These are phyloP conservation scores for Trematocara variabile DNA, from an alignment of 2,113 vertebrate species.

Conservation along the genomic window DNA sequence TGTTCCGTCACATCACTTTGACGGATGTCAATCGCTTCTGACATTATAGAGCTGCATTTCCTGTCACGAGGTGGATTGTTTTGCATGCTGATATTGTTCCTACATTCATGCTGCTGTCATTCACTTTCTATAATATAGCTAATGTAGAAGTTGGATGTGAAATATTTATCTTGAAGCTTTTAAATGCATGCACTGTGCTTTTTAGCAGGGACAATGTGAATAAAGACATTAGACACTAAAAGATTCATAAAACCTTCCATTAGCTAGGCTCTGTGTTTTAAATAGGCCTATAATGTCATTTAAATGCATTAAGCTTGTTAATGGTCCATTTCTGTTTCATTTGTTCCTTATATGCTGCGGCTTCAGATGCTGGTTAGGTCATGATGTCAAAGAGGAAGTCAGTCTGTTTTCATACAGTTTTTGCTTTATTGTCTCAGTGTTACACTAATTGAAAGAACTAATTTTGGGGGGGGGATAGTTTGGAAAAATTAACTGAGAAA, in stretches of 20 bases:
- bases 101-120: neutral
- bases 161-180: neutral
- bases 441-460: neutral
- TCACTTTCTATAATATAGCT: neutral
- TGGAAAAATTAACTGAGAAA: neutral
- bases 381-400: neutral
- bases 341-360: neutral
- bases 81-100: neutral
- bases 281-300: neutral
- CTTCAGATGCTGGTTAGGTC: neutral
- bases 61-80: neutral
- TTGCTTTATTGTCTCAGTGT: neutral
- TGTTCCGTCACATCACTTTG: neutral
- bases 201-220: neutral
- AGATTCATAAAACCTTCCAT: neutral
- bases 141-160: neutral
- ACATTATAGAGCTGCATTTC: neutral
- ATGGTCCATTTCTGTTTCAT: neutral
- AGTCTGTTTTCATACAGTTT: neutral
- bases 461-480: neutral
- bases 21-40: conserved; percentile 16
- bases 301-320: neutral
- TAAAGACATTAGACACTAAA: neutral
- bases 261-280: neutral
- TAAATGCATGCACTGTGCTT: neutral